Percentiles rank a stretch among this genome's conserved stretches.
phyloP scores from a whole-genome alignment of 2,888 invertebrate species.

The Cryptosula pallasiana region DNA sequence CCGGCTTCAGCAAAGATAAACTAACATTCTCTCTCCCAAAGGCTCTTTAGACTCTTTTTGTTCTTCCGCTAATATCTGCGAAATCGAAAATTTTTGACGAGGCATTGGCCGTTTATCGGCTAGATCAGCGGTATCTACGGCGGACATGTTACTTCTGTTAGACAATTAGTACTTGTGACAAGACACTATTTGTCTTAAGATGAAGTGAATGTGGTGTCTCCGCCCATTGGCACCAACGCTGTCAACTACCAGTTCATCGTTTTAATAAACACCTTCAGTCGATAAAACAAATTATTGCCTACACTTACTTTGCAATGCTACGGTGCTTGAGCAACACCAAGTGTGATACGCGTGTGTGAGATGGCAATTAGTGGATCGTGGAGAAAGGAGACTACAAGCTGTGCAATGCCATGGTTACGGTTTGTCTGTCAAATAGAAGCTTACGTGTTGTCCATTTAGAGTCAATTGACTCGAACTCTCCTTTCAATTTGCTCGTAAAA shows the following conservation, averaged over 20 bases:
- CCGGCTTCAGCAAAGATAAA: no score
- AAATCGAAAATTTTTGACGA: not conserved
- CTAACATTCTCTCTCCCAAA: no score
- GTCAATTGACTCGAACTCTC: no score
- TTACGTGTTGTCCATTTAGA: no score
- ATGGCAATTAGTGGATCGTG: not conserved
- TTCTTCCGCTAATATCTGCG: not conserved
- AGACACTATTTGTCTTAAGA: no score
- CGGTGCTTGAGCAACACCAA: not conserved
- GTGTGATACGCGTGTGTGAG: not conserved
- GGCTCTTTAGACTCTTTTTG: no score
- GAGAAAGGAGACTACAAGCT: not conserved
- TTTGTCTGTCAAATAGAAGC: no score
- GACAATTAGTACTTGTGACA: no score
- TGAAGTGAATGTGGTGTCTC: not conserved
- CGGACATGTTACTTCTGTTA: no score
- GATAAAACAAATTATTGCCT: not conserved
- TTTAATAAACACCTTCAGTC: not conserved
- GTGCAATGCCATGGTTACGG: conserved; percentile 11
- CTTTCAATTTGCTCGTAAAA: no score
- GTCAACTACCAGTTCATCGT: not conserved
- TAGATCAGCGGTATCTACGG: no score
- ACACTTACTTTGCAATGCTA: not conserved
- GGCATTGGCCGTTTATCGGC: not conserved
- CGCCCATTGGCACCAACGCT: not conserved